A percentile compares a stretch with the other conserved stretches of the same genome.
Evolutionary conservation across 2,113 vertebrate genomes (phyloP).

Genomic region (Butastur rufipennis): DNA sequence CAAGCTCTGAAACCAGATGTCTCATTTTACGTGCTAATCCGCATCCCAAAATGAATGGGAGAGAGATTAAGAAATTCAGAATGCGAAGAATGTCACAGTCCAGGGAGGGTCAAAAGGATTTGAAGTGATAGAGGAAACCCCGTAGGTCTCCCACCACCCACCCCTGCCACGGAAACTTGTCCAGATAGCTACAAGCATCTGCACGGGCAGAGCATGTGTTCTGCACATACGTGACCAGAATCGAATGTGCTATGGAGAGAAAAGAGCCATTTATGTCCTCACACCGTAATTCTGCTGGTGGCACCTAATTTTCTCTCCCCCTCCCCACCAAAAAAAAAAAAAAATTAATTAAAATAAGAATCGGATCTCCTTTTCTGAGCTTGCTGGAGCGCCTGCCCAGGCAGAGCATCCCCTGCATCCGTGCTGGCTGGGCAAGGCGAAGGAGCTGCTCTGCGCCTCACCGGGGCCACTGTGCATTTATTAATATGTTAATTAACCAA

Average conservation of each 20-base stretch:
- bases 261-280: neutral
- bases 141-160: neutral
- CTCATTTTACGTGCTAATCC: constrained; percentile 43
- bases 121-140: neutral
- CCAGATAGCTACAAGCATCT: neutral
- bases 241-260: neutral
- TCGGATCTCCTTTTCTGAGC: neutral
- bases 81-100: constrained; percentile 60
- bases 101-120: neutral
- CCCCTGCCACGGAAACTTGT: neutral
- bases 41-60: constrained; percentile 31
- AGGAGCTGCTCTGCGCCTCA: neutral
- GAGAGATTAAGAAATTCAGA: constrained; percentile 31
- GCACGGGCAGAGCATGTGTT: neutral
- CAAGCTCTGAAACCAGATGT: constrained; percentile 22
- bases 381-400: fast-evolving
- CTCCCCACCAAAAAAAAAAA: neutral
- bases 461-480: neutral
- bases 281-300: neutral
- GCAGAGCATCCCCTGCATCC: neutral
- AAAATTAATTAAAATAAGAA: no score
- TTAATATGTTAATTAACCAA: neutral
- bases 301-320: neutral
- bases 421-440: fast-evolving
- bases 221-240: neutral